These are phyloP conservation scores for Phrixothrix hirtus DNA, from an alignment of 2,888 invertebrate genomes.

Conservation along the genomic window DNA sequence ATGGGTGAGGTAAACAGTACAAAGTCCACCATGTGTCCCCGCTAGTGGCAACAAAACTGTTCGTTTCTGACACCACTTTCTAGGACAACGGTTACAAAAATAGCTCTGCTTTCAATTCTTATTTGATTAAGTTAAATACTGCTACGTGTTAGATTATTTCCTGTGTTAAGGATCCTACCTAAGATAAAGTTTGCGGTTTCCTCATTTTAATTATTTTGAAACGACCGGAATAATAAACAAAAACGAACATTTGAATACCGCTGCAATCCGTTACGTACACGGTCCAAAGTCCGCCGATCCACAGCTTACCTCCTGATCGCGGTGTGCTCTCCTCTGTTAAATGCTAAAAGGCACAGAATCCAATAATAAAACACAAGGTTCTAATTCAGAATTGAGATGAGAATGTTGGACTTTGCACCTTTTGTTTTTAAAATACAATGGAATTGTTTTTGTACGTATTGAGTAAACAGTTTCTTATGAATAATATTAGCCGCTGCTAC, in stretches of 20 bases:
- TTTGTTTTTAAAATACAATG: no score
- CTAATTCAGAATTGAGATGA: conserved; percentile 15
- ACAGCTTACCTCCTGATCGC: conserved; percentile 21
- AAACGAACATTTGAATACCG: conserved; percentile 24
- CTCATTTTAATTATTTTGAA: no score
- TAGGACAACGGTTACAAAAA: conserved; percentile 8
- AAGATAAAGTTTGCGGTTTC: no score
- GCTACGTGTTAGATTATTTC: no score
- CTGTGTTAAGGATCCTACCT: no score
- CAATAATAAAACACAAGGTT: conserved; percentile 22
- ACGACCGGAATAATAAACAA: no score
- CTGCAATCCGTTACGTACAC: conserved; percentile 22
- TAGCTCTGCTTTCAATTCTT: not conserved
- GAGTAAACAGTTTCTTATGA: no score
- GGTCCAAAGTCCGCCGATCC: conserved; percentile 33
- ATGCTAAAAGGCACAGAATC: conserved; percentile 23
- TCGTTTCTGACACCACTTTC: conserved; percentile 8
- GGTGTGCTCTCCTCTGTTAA: conserved; percentile 22
- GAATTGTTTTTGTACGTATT: no score
- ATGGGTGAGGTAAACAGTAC: conserved; percentile 38
- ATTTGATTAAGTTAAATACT: no score
- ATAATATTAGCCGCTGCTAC: no score
- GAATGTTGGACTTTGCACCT: conserved; percentile 19
- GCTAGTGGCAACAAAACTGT: conserved; percentile 32
- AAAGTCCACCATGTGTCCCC: conserved; percentile 37